Conservation (phyloP, 1,140 invertebrate genomes). For the Orius laevigatus region DNA sequence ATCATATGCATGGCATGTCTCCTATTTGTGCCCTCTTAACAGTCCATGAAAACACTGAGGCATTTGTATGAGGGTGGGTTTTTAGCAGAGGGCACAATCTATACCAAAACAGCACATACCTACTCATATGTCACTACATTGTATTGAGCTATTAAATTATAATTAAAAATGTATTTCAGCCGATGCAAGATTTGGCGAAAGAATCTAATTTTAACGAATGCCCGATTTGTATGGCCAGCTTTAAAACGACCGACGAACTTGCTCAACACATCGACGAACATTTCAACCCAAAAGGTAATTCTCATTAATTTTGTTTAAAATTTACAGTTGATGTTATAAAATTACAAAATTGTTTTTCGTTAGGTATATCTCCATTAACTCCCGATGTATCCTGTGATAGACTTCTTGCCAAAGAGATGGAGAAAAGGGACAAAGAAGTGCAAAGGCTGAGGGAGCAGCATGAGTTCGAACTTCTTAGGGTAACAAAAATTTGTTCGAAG, state of each 20-base stretch:
- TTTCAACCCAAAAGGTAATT: slow-evolving; percentile 33
- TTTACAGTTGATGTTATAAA: not conserved
- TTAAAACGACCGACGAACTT: slow-evolving; percentile 34
- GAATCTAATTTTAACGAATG: slow-evolving; percentile 25
- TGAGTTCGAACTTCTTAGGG: slow-evolving; percentile 62
- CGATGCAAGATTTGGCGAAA: slow-evolving; percentile 13
- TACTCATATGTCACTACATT: too few species aligned
- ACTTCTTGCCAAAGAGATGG: slow-evolving; percentile 40
- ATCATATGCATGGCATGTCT: too few species aligned
- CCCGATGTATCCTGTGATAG: slow-evolving; percentile 36
- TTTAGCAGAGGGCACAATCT: not conserved
- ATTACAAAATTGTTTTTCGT: slow-evolving; percentile 9
- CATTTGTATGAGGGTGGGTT: too few species aligned
- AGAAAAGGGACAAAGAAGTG: slow-evolving; percentile 48
- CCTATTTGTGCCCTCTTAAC: too few species aligned
- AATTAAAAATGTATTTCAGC: slow-evolving; percentile 4
- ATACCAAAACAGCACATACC: not conserved
- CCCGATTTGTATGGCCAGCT: slow-evolving; percentile 36
- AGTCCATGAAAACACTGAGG: too few species aligned
- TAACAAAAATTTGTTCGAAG: slow-evolving; percentile 21
- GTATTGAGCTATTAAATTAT: too few species aligned
- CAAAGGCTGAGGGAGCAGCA: slow-evolving; percentile 53
- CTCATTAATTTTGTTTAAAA: slow-evolving; percentile 2
- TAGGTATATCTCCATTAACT: slow-evolving; percentile 28
- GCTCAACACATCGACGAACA: slow-evolving; percentile 53